Conservation (phyloP, 2,888 invertebrate genomes). For the Teinopalpus imperialis region DNA sequence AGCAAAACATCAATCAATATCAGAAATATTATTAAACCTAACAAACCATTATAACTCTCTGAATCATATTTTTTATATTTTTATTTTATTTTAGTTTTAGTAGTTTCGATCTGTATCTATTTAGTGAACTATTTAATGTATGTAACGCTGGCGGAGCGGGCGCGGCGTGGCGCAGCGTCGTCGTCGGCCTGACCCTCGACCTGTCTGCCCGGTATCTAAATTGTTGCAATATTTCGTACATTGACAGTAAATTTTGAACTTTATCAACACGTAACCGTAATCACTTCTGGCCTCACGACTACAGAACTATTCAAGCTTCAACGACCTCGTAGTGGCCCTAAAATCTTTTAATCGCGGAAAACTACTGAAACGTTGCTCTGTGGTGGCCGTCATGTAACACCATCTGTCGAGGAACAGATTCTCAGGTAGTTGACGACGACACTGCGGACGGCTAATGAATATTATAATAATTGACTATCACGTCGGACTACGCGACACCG, state of each 20-base stretch:
- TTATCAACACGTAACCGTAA: too few species aligned
- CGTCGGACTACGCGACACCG: constrained; percentile 41
- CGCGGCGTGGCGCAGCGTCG: constrained; percentile 47
- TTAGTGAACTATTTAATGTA: constrained; percentile 55
- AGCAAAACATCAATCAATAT: constrained; percentile 80
- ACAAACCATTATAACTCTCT: constrained; percentile 78
- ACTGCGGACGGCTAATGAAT: constrained; percentile 39
- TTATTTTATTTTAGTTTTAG: constrained; percentile 53
- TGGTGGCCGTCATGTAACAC: too few species aligned
- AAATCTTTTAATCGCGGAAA: too few species aligned
- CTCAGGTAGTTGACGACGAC: constrained; percentile 50
- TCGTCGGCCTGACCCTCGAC: too few species aligned
- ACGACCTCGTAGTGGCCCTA: too few species aligned
- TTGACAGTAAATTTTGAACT: too few species aligned
- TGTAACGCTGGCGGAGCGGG: constrained; percentile 54
- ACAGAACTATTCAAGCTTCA: too few species aligned
- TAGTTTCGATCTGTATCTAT: constrained; percentile 66
- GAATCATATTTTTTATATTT: constrained; percentile 47
- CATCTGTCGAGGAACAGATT: too few species aligned
- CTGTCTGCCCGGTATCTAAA: too few species aligned
- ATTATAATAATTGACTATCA: constrained; percentile 77
- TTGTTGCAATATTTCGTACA: too few species aligned
- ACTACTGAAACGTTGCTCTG: too few species aligned
- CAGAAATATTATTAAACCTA: constrained; percentile 80
- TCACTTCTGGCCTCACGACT: too few species aligned